phyloP scores from a whole-genome alignment of 2,888 invertebrate species.

The Leptodirus hochenwartii region DNA sequence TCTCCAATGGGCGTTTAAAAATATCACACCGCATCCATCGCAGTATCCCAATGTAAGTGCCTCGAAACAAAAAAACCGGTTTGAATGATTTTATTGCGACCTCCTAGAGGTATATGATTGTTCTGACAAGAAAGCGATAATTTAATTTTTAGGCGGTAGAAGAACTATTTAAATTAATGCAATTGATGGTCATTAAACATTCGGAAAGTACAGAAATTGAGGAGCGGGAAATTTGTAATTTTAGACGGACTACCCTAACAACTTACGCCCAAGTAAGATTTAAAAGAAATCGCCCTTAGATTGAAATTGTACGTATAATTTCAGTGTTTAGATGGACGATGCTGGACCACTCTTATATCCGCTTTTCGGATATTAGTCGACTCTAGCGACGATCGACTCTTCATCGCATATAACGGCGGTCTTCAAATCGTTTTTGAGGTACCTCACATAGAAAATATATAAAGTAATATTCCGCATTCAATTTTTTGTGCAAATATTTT shows the following conservation, averaged over 20 bases:
- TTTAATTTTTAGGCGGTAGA: constrained; percentile 54
- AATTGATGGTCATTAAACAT: constrained; percentile 70
- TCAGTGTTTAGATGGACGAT: constrained; percentile 48
- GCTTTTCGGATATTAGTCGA: constrained; percentile 79
- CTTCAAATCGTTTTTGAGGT: constrained; percentile 65
- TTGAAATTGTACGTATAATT: constrained; percentile 1
- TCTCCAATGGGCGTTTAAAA: constrained; percentile 92
- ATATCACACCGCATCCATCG: constrained; percentile 89
- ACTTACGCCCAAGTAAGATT: constrained; percentile 59
- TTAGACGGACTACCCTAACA: constrained; percentile 67
- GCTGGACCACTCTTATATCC: constrained; percentile 86
- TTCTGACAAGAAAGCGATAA: too few species aligned
- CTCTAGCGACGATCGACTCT: constrained; percentile 72
- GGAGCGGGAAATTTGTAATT: constrained; percentile 66
- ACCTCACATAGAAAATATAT: constrained; percentile 10
- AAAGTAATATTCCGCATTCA: constrained; percentile 3
- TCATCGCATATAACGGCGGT: constrained; percentile 81
- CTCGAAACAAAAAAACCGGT: too few species aligned
- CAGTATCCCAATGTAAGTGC: constrained; percentile 59
- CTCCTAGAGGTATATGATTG: too few species aligned
- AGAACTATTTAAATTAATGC: constrained; percentile 79
- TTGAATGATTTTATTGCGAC: too few species aligned
- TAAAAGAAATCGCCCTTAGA: neutral
- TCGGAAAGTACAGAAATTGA: constrained; percentile 60
- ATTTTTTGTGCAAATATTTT: constrained; percentile 5